Evolutionary conservation across 2,113 vertebrate genomes (phyloP).

Genomic region (Lucifuga dentata): DNA sequence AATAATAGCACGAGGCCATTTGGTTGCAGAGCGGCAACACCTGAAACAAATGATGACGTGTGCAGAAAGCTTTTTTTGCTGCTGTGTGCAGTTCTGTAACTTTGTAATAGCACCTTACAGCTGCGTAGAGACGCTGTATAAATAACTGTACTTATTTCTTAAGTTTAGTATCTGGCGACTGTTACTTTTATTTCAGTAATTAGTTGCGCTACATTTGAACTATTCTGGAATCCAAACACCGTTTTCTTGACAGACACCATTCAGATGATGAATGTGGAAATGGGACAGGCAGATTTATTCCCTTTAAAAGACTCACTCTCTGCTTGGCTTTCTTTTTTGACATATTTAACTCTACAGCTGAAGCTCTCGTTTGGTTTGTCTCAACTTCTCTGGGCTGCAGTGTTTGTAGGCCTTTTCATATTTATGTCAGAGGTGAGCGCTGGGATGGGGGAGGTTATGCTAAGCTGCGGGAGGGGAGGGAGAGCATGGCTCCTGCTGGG

Average conservation of each 20-base stretch:
- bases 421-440: constrained; percentile 47
- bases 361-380: constrained; percentile 14
- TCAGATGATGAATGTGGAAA: not conserved
- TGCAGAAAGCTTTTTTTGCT: constrained; percentile 2
- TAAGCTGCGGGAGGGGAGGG: constrained; percentile 42
- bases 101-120: not conserved
- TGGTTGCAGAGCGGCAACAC: too few relatives aligned
- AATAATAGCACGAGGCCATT: too few relatives aligned
- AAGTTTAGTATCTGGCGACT: constrained; percentile 8
- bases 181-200: constrained; percentile 3
- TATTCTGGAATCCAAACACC: constrained; percentile 5
- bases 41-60: not conserved
- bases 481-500: constrained; percentile 57
- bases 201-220: constrained; percentile 7
- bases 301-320: too few relatives aligned
- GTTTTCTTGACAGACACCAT: not conserved
- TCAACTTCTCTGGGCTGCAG: constrained; percentile 27
- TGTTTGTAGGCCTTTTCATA: constrained; percentile 31
- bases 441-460: constrained; percentile 23
- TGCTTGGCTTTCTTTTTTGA: constrained; percentile 5
- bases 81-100: not conserved
- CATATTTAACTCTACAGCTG: not conserved
- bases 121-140: not conserved
- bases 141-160: constrained; percentile 10
- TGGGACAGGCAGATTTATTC: not conserved